Conservation (phyloP, 2,113 vertebrate species). For the Eonycteris spelaea region DNA sequence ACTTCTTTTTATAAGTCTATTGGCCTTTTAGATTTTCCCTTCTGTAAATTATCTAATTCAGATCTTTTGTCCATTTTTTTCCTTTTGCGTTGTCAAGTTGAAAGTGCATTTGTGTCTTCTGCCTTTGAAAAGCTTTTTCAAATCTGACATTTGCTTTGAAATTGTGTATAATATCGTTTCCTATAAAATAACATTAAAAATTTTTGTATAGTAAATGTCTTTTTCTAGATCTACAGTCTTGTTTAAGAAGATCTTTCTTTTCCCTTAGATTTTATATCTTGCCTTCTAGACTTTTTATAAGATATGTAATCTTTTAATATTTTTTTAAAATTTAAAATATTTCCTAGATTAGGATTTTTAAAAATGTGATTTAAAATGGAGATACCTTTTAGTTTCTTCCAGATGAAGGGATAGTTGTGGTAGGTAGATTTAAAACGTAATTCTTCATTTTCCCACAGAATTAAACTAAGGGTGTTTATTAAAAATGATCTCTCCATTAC, state of each 20-base stretch:
- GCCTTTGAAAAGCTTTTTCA: constrained; percentile 23
- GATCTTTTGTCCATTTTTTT: background rate
- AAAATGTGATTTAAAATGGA: background rate
- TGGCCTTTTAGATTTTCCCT: background rate
- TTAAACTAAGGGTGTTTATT: background rate
- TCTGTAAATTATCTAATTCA: background rate
- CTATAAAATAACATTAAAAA: background rate
- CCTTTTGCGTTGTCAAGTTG: background rate
- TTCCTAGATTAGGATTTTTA: background rate
- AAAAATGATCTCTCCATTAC: background rate
- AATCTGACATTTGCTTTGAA: background rate
- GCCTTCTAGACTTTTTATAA: background rate
- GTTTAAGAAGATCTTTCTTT: background rate
- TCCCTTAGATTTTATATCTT: background rate
- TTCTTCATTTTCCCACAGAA: background rate
- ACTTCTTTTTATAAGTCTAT: background rate
- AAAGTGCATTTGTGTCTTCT: background rate
- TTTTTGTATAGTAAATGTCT: background rate
- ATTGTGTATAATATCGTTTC: background rate
- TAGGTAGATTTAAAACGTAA: background rate
- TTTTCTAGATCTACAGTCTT: background rate
- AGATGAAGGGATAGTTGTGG: background rate
- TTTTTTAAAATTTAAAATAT: background rate
- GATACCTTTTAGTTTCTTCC: background rate
- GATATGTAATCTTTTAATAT: background rate